Evolutionary conservation across 2,113 vertebrate genomes (phyloP), one percentile per base, ranked within the genome.

Genomic region (Serilophus lunatus): DNA sequence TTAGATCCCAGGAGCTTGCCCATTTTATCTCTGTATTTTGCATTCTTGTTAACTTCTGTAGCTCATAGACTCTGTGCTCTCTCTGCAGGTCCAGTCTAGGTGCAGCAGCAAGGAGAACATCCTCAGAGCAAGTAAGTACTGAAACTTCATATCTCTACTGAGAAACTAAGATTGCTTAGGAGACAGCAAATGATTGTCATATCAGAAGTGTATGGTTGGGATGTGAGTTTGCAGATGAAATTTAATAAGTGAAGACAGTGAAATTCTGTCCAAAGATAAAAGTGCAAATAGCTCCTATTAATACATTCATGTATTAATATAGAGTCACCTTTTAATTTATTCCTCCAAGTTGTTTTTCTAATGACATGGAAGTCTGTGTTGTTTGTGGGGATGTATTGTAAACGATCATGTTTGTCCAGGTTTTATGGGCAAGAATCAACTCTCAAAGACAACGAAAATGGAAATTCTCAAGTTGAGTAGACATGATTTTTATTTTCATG

Each of bases 71-170:
- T 95, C 44, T 97, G 71, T 98, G 78, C 95, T 98, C 70, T 98
- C 97, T 98, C 97, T 98, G 77, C 97, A 99, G 99, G 99, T 99
- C 97, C 99, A 99, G 98, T 99, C 99, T 92, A 98, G 99, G 98
- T 99, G 99, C 99, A 99, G 99, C 98, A 99, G 99, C 98, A 99
- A 99, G 98, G 99, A 99, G 97, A 99, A 99, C 94, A 99, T 99
- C 98, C 99, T 99, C 97, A 99, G 99, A 99, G 99, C 99, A 98
- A 99, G 99, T 99, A 97, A 99, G 99, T 99, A 92, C 79, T 86
- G 82, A 91, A 76, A 82, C 68, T 77, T 94, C 82, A 16, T 35
- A 77, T 59, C 53, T 85, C 60, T 82, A 1, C 38, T 91, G 35
- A 69, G 88, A 76, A 92, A 76, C 26, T 61, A 70, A 60, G 75